Evolutionary conservation across 2,888 invertebrate genomes (phyloP).

Genomic region (Exocentrus adspersus): DNA sequence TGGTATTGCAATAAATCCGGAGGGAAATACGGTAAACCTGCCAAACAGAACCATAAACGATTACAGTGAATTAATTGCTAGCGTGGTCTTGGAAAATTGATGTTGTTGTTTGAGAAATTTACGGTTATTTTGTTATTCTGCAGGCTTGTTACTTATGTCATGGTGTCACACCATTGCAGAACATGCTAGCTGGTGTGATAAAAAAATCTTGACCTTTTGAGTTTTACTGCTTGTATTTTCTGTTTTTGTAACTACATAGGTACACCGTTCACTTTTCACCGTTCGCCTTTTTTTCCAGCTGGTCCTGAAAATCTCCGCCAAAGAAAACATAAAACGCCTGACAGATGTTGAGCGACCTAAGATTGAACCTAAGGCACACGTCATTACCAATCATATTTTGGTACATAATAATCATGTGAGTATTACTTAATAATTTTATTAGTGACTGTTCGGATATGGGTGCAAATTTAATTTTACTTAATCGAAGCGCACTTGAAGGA

Average conservation of each 20-base stretch:
- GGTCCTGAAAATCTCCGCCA: constrained; percentile 68
- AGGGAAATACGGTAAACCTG: constrained; percentile 2
- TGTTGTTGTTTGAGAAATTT: not conserved
- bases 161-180: not conserved
- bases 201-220: too few relatives aligned
- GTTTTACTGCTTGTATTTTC: too few relatives aligned
- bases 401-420: constrained; percentile 63
- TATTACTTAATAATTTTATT: too few relatives aligned
- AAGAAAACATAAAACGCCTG: constrained; percentile 69
- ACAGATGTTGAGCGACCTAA: constrained; percentile 70
- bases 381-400: constrained; percentile 68
- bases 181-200: too few relatives aligned
- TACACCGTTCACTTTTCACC: not conserved
- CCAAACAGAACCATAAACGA: not conserved
- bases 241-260: too few relatives aligned
- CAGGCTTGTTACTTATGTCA: not conserved
- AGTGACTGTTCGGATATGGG: too few relatives aligned
- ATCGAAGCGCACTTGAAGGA: too few relatives aligned
- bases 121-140: not conserved
- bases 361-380: constrained; percentile 69
- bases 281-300: constrained; percentile 58
- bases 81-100: not conserved
- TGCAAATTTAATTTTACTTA: too few relatives aligned
- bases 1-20: constrained; percentile 1
- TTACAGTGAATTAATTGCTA: not conserved